These are phyloP conservation scores for Hydrochoerus hydrochaeris DNA, from an alignment of 2,113 vertebrate species.

Conservation along the genomic window DNA sequence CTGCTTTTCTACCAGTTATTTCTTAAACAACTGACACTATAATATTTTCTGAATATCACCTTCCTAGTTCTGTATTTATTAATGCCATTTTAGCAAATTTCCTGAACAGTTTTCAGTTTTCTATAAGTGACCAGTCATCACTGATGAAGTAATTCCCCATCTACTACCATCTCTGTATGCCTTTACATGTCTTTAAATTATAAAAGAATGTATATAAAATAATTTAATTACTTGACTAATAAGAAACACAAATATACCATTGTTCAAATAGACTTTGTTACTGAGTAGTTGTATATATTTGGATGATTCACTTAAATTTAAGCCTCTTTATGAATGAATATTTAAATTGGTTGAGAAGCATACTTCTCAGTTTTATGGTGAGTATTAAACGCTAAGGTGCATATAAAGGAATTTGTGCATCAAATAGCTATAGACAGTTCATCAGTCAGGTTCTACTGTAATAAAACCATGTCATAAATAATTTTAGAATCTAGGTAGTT, in stretches of 20 bases:
- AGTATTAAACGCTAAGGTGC: constrained; percentile 8
- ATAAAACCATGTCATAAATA: neutral
- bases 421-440: neutral
- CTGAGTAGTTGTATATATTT: neutral
- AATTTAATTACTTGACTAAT: neutral
- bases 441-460: neutral
- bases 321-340: neutral
- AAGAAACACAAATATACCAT: neutral
- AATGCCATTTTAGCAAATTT: neutral
- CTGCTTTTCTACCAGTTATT: neutral
- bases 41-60: constrained; percentile 4
- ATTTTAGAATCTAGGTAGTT: neutral
- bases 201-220: constrained; percentile 20
- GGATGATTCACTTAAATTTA: neutral
- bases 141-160: neutral
- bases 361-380: neutral
- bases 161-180: neutral
- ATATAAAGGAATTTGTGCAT: neutral
- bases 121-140: neutral
- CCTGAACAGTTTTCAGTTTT: neutral
- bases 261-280: constrained; percentile 14
- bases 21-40: neutral
- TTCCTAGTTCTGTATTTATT: neutral
- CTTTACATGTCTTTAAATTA: neutral
- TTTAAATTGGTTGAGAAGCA: neutral